Conservation (phyloP, 1,140 invertebrate genomes). For the Panulirus ornatus region DNA sequence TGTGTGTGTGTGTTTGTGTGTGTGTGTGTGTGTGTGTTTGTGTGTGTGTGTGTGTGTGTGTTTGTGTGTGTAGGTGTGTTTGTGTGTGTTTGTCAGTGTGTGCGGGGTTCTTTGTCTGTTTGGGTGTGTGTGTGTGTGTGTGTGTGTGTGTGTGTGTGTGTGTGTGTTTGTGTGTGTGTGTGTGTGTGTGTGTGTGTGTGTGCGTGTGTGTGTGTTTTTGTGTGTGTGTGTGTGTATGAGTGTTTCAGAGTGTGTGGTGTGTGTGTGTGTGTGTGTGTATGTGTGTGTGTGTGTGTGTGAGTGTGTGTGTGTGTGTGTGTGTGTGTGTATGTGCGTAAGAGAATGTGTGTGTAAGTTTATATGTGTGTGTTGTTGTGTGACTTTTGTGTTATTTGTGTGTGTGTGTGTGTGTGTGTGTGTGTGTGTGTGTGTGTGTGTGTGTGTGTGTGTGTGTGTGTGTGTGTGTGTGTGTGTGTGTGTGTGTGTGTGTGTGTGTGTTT, state of each 20-base stretch:
- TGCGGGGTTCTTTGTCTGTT: neutral
- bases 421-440: conserved; percentile 4
- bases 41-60: neutral
- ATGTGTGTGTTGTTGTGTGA: neutral
- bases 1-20: neutral
- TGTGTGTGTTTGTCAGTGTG: neutral
- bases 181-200: conserved; percentile 1
- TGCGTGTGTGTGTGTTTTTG: neutral
- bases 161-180: neutral
- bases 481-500: too few species aligned
- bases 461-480: neutral
- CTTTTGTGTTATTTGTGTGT: neutral
- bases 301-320: conserved; percentile 5
- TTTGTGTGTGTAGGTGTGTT: neutral
- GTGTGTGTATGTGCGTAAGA: neutral
- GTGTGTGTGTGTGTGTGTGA: neutral
- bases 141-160: neutral
- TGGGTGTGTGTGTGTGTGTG: conserved; percentile 10
- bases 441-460: neutral
- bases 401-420: neutral
- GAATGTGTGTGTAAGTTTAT: neutral
- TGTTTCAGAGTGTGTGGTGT: too few species aligned
- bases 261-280: neutral
- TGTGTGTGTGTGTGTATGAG: neutral
- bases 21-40: neutral